These are phyloP conservation scores for Paratilapia polleni DNA, from an alignment of 2,113 vertebrate species.

Conservation along the genomic window DNA sequence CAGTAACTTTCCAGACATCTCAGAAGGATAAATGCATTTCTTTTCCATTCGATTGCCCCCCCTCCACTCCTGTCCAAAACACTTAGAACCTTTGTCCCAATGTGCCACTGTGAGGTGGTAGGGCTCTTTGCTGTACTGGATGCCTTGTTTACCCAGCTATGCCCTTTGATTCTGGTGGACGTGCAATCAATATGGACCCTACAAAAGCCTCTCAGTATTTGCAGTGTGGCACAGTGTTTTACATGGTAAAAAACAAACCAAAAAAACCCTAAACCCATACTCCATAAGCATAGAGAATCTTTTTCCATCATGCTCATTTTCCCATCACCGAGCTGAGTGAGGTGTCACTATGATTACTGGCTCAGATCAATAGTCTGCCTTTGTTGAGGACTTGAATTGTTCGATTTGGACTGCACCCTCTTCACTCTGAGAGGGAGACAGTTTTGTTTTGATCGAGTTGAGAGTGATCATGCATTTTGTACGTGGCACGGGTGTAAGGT, in stretches of 20 bases:
- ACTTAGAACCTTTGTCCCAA: background rate
- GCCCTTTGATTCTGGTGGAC: slow-evolving; percentile 16
- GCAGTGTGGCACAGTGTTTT: slow-evolving; percentile 2
- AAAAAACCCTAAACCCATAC: background rate
- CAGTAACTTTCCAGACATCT: background rate
- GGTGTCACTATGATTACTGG: slow-evolving; percentile 48
- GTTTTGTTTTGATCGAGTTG: slow-evolving; percentile 18
- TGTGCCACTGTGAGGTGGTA: slow-evolving; percentile 57
- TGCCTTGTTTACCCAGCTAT: background rate
- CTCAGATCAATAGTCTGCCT: slow-evolving; percentile 62
- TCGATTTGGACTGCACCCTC: slow-evolving; percentile 19
- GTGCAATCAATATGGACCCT: slow-evolving; percentile 18
- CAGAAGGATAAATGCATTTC: background rate
- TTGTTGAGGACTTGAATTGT: slow-evolving; percentile 31
- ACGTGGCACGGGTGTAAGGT: background rate
- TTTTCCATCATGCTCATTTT: slow-evolving; percentile 52
- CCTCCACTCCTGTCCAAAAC: background rate
- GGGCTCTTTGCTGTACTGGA: slow-evolving; percentile 33
- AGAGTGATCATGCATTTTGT: slow-evolving; percentile 26
- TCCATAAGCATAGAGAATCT: slow-evolving; percentile 25
- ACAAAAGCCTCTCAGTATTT: slow-evolving; percentile 15
- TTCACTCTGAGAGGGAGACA: background rate
- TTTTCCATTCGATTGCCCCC: background rate
- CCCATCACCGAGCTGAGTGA: slow-evolving; percentile 62
- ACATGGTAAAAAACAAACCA: background rate